Conservation (phyloP, 2,797 vertebrate genomes). For the Odontamblyopus lacepedii region DNA sequence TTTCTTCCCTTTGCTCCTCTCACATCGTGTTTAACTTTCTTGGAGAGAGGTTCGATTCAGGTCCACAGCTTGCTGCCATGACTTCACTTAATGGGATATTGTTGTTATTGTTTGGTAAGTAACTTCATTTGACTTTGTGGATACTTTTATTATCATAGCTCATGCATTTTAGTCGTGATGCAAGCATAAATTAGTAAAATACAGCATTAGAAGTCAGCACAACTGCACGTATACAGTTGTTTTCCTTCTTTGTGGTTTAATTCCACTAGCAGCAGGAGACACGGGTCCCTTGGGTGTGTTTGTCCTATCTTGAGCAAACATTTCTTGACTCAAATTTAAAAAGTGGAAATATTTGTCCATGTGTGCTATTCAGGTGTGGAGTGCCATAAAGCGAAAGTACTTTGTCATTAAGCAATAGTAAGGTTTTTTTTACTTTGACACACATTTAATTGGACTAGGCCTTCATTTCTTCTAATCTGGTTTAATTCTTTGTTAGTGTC, state of each 20-base stretch:
- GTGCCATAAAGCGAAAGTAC: neutral
- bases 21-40: slow-evolving; percentile 38
- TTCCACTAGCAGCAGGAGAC: neutral
- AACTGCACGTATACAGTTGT: neutral
- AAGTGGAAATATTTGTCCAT: neutral
- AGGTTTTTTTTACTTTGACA: neutral
- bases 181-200: neutral
- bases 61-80: slow-evolving; percentile 58
- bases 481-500: neutral
- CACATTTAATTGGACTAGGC: too few species aligned
- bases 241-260: neutral
- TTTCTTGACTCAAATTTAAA: neutral
- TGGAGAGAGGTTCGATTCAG: slow-evolving; percentile 25
- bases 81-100: slow-evolving; percentile 58
- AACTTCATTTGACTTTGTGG: slow-evolving; percentile 18
- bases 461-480: too few species aligned
- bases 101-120: slow-evolving; percentile 75
- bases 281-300: neutral
- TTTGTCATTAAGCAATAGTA: neutral
- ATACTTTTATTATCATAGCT: neutral
- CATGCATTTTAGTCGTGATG: neutral
- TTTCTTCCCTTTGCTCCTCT: slow-evolving; percentile 33
- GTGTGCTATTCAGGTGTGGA: neutral
- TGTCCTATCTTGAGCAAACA: neutral
- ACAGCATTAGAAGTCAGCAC: neutral